Base-by-base conservation (phyloP, 2,113 vertebrate species). In the Fulmarus glacialis region DNA sequence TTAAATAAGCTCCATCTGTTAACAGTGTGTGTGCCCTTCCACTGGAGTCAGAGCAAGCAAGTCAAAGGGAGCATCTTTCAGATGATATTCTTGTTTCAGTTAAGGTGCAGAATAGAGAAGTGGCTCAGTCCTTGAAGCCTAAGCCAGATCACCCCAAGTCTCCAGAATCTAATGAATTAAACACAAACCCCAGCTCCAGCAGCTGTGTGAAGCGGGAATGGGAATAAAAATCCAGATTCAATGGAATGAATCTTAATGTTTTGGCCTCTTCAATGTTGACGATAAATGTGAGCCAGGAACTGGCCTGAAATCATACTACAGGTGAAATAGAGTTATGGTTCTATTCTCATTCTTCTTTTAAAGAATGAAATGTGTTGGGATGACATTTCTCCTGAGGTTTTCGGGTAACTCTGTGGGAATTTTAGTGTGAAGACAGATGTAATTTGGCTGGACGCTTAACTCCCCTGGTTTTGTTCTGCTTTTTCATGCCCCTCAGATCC, bases 1-100 rank as follows among this genome's bases (percentile, higher is more conserved):
- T 97, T 94, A 89, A 96, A 83, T 83, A 83, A 92, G 90, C 74
- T 92, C 71, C 67, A 83, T 97, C 92, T 97, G 92, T 88, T 91
- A 95, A 50, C 56, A 55, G 53, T 59, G 53, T 70, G 30, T 56
- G 59, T 74, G 87, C 74, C 87, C 82, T 96, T 97, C 63, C 52
- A 72, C 71, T 11, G 20, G 42, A 77, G 50, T 36, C 42, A 42
- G 52, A 78, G 81, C 47, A 63, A 80, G 66, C 43, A 50, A 92
- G 74, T 90, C 83, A 59, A 22, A 81, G 79, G 71, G 55, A 87
- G 26, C 50, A 83, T 55, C 63, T 66, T 83, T 64, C 67, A 62
- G 75, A 45, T 77, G 3, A 90, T 74, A 27, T 48, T 77, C 62
- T 84, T 75, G 32, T 77, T 83, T 62, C 63, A 66, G 5, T 62